Conservation (phyloP, 2,113 vertebrate genomes). For the Taxidea taxus region DNA sequence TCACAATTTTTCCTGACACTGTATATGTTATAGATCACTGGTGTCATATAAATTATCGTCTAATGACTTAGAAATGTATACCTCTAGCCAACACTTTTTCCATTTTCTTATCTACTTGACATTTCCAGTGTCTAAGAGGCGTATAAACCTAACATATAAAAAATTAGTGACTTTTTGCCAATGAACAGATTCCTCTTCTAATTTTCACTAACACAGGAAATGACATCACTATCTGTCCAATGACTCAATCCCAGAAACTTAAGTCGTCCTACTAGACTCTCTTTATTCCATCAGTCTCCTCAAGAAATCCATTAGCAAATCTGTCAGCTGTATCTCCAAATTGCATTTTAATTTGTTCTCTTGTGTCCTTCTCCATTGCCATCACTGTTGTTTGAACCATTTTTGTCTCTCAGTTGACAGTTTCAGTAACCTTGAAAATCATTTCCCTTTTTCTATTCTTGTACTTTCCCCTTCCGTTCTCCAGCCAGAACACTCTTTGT, state of each 20-base stretch:
- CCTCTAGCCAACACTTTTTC: background rate
- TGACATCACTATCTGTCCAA: background rate
- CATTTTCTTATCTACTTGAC: background rate
- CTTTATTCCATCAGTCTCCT: background rate
- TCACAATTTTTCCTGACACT: background rate
- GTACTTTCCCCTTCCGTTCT: background rate
- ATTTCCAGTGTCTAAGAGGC: background rate
- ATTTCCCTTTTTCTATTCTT: background rate
- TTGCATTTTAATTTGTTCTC: background rate
- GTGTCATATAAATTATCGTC: background rate
- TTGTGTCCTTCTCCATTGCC: rapidly evolving
- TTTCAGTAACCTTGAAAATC: background rate
- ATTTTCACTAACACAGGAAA: background rate
- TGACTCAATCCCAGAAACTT: background rate
- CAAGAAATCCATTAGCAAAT: background rate
- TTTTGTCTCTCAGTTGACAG: background rate
- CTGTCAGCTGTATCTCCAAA: background rate
- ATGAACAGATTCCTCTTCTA: background rate
- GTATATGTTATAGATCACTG: background rate
- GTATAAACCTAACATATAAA: background rate
- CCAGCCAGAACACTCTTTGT: background rate
- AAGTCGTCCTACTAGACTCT: background rate
- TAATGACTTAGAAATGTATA: background rate
- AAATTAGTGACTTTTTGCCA: background rate
- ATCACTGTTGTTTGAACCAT: background rate